Base-by-base conservation (phyloP, 2,797 vertebrate genomes). In the Spatula versicolor region DNA sequence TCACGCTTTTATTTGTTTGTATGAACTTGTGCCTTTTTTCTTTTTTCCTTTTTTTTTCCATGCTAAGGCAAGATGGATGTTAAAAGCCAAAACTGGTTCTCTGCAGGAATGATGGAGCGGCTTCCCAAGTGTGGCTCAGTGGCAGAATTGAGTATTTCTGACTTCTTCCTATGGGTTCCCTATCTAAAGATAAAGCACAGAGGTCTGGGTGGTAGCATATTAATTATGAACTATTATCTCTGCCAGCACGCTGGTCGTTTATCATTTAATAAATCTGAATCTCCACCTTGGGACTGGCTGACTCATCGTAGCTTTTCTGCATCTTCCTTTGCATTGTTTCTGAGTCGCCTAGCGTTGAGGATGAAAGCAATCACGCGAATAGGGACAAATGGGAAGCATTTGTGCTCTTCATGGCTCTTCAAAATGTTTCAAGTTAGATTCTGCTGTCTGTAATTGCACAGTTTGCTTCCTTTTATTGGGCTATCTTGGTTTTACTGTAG, bases 401-500 rank as follows among this genome's bases (percentile, higher is more conserved):
- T 0, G 0, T 66, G 54, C 75, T 39, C 66, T 20, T 28, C 75
- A 0, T 4, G 4, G 45, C 78, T 94, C 52, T 73, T 85, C 37
- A 64, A 5, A 83, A 56, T 69, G 45, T 72, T 87, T 93, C 79
- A 45, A 23, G 68, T 81, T 88, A 48, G 48, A 87, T 91, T 93
- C 69, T 95, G 54, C 64, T 66, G 22, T 82, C 64, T 85, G 81
- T 94, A 91, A 90, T 88, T 79, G 52, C 46, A 46, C 37, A 33
- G 63, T 88, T 93, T 91, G 23, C 73, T 93, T 90, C 66, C 39
- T 88, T 92, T 93, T 90, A 79, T 67, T 88, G 60, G 41, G 15
- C 80, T 95, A 20, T 88, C 69, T 86, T 76, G 91, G 52, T 91
- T 94, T 93, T 92, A 83, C 58, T 82, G 81, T 83, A 83, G 67